Evolutionary conservation across 2,797 vertebrate genomes (phyloP), one percentile per base, ranked within the genome.

Genomic region (Myripristis murdjan): DNA sequence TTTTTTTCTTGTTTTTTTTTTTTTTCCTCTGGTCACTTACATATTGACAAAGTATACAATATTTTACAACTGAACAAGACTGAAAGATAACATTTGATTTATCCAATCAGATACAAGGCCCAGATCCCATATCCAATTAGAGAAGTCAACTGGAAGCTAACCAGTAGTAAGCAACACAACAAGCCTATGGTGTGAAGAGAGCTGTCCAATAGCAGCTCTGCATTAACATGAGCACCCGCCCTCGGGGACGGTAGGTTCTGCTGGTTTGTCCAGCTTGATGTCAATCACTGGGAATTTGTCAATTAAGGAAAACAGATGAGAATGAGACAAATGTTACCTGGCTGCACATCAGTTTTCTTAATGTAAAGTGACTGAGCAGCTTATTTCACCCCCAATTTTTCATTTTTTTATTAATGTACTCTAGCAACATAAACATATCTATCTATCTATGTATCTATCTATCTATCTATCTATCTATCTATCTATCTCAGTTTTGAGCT

Each of bases 221-320:
- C 92, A 96, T 96, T 98, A 98, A 95, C 97, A 98, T 85, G 96
- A 97, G 90, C 97, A 98, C 35, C 96, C 95, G 15, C 95, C 95
- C 87, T 97, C 96, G 0, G 95, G 96, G 83, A 94, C 95, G 14
- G 79, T 94, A 22, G 95, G 94, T 83, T 97, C 94, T 59, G 95
- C 95, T 47, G 95, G 94, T 91, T 97, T 97, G 91, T 97, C 96
- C 94, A 97, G 94, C 93, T 97, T 97, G 90, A 96, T 97, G 94
- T 97, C 96, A 18, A 96, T 97, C 95, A 96, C 96, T 97, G 94
- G 7, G 41, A 77, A 65, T 64, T 18, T 49, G 37, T 1, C 4
- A 4, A 69, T 93, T 89, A 91, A 90, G 83, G 87, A 89, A 89
- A 83, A 74, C 46, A 28, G n/a, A 4, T 12, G 43, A 59, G 15